Evolutionary conservation across 1,140 invertebrate species (phyloP).

Genomic region (Bombus fervidus): DNA sequence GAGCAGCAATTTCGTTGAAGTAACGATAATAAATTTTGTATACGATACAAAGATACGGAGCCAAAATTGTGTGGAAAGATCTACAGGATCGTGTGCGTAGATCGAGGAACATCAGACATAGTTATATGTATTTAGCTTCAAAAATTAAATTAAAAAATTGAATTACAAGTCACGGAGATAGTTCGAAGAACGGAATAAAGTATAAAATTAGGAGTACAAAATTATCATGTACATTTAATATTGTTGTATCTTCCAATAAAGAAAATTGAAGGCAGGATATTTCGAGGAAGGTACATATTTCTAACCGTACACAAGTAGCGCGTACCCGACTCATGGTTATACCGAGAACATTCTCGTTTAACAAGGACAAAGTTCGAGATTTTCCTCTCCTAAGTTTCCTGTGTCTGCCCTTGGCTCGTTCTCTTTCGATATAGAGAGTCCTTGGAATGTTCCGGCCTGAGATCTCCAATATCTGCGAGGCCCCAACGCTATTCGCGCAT

Average conservation of each 20-base stretch:
- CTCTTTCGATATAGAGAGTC: slow-evolving; percentile 57
- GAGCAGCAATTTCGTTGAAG: not conserved
- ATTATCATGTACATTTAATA: not conserved
- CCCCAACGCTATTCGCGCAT: slow-evolving; percentile 70
- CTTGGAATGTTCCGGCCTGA: slow-evolving; percentile 68
- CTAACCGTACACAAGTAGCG: not conserved
- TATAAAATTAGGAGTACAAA: not conserved
- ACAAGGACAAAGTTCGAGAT: slow-evolving; percentile 43
- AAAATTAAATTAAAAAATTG: not conserved
- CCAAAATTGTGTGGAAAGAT: not conserved
- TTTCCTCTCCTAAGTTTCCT: slow-evolving; percentile 11
- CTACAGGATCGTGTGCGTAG: not conserved
- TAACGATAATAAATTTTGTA: slow-evolving; percentile 41
- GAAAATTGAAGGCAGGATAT: not conserved
- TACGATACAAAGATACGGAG: not conserved
- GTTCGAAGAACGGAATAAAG: not conserved
- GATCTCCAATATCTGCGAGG: slow-evolving; percentile 73
- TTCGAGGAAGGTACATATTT: slow-evolving; percentile 7
- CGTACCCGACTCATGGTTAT: not conserved
- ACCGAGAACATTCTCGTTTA: slow-evolving; percentile 9
- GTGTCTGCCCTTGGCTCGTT: slow-evolving; percentile 13
- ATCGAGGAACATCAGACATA: not conserved
- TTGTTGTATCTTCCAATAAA: not conserved
- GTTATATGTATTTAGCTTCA: not conserved
- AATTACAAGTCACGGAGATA: not conserved